Conservation (phyloP, 2,888 invertebrate genomes). For the Latrodectus elegans region DNA sequence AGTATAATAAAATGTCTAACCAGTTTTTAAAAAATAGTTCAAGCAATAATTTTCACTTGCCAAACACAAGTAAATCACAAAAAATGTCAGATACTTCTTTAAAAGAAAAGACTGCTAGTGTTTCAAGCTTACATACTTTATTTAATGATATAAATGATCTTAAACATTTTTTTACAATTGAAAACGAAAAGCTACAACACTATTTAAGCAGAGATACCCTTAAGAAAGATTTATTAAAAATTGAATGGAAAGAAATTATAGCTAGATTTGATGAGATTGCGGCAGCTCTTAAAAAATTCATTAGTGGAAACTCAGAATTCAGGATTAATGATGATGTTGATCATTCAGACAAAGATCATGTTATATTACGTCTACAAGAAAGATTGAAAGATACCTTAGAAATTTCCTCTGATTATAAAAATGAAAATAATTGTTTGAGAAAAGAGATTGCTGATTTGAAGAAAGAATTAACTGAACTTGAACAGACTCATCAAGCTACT, state of each 20-base stretch:
- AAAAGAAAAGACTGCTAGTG: conserved; percentile 14
- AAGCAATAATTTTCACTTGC: no score
- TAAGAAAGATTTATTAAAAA: conserved; percentile 20
- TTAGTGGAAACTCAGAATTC: background rate
- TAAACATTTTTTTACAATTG: conserved; percentile 39
- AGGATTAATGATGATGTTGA: background rate
- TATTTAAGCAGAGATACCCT: conserved; percentile 20
- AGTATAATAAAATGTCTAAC: background rate
- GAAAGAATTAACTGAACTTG: background rate
- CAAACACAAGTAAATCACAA: background rate
- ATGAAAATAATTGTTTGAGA: conserved; percentile 32
- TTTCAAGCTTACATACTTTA: conserved; percentile 31
- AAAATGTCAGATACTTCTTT: background rate
- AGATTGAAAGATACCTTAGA: conserved; percentile 32
- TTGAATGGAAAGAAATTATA: conserved; percentile 44
- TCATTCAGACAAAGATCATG: conserved; percentile 12
- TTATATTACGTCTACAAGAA: conserved; percentile 37
- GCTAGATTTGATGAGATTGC: conserved; percentile 37
- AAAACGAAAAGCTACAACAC: conserved; percentile 51
- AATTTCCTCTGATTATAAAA: conserved; percentile 44
- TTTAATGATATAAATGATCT: conserved; percentile 51
- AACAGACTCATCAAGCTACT: conserved; percentile 9
- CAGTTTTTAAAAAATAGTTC: background rate
- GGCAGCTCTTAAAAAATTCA: conserved; percentile 30
- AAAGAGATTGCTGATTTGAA: conserved; percentile 9